These are phyloP conservation scores for Talpa occidentalis DNA, from an alignment of 2,113 vertebrate genomes.

Conservation along the genomic window DNA sequence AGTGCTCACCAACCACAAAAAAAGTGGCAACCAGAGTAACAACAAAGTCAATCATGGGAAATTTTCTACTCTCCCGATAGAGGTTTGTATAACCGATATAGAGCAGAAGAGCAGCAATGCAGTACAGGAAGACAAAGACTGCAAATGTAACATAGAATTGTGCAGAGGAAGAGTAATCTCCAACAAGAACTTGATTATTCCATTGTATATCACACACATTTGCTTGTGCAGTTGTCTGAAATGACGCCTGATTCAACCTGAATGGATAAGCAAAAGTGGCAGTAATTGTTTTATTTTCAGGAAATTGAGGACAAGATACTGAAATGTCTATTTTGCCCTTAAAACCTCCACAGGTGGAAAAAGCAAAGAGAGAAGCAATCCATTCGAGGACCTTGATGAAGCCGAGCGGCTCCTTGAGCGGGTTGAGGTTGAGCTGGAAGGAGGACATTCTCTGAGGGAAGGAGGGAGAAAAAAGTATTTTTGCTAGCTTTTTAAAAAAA, in stretches of 20 bases:
- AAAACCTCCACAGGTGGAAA: constrained; percentile 92
- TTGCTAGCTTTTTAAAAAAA: no score
- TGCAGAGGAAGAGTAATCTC: constrained; percentile 91
- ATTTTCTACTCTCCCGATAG: constrained; percentile 91
- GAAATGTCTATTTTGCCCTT: constrained; percentile 89
- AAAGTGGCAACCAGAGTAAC: constrained; percentile 90
- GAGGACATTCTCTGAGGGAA: constrained; percentile 86
- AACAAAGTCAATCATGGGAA: constrained; percentile 92
- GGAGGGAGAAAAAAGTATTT: constrained; percentile 54
- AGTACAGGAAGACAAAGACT: constrained; percentile 94
- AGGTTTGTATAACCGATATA: constrained; percentile 94
- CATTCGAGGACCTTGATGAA: constrained; percentile 94
- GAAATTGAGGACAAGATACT: constrained; percentile 84
- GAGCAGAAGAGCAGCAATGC: constrained; percentile 89
- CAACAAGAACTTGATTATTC: constrained; percentile 83
- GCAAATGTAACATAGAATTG: constrained; percentile 94
- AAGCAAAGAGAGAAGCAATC: constrained; percentile 93
- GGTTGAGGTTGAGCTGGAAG: constrained; percentile 87
- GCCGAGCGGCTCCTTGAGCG: constrained; percentile 93
- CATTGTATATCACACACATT: constrained; percentile 85
- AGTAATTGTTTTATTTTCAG: constrained; percentile 86
- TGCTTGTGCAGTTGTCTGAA: constrained; percentile 79
- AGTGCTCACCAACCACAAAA: constrained; percentile 94
- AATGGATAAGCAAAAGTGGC: constrained; percentile 94
- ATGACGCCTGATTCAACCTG: constrained; percentile 89